A percentile compares a stretch with the other conserved stretches of the same genome.
These are phyloP conservation scores for Lasiurus cinereus DNA, from an alignment of 2,113 vertebrate genomes.

Conservation along the genomic window DNA sequence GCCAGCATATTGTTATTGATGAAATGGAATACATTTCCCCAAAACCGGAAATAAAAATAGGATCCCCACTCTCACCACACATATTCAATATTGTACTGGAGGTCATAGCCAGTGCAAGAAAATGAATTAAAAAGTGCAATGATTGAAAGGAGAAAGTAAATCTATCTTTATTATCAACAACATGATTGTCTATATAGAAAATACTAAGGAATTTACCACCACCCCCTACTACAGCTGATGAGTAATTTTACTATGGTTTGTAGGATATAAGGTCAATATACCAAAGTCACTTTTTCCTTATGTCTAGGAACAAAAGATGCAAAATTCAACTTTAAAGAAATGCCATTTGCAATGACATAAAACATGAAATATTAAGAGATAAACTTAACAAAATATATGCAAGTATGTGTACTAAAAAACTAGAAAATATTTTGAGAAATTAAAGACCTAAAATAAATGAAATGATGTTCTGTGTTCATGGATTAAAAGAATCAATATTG, in stretches of 20 bases:
- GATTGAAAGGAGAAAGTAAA: neutral
- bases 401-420: neutral
- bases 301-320: neutral
- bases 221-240: neutral
- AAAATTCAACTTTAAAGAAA: neutral
- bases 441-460: neutral
- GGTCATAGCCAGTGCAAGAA: neutral
- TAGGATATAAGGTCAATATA: neutral
- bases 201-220: neutral
- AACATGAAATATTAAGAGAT: neutral
- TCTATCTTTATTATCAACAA: neutral
- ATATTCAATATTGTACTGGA: neutral
- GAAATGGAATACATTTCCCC: neutral
- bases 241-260: neutral
- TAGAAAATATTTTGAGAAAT: conserved; percentile 24
- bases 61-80: neutral
- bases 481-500: conserved; percentile 1
- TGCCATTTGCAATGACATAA: neutral
- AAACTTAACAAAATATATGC: neutral
- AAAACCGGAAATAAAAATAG: neutral
- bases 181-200: neutral
- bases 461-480: neutral
- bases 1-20: neutral
- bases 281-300: neutral
- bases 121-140: conserved; percentile 26